A percentile compares a stretch with the other conserved stretches of the same genome.
Conservation (phyloP, 1,140 invertebrate species). For the Sinonovacula constricta region DNA sequence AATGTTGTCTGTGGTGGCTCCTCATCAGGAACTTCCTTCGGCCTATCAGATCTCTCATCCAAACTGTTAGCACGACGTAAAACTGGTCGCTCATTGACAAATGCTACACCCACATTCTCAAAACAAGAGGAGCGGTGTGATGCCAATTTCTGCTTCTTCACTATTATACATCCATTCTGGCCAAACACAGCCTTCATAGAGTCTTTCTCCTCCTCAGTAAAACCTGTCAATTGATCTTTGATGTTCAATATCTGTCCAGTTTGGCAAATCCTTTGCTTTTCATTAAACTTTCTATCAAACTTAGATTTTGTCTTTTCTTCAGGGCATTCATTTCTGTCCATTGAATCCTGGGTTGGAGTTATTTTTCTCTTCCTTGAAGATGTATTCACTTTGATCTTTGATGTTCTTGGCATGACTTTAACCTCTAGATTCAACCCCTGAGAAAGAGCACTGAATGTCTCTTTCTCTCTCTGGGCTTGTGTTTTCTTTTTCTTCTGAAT, state of each 20-base stretch:
- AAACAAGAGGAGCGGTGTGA: background rate
- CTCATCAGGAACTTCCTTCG: background rate
- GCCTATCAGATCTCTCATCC: background rate
- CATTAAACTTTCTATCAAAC: constrained; percentile 11
- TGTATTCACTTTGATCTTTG: background rate
- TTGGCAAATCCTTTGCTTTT: constrained; percentile 14
- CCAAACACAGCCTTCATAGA: constrained; percentile 25
- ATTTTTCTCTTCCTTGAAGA: background rate
- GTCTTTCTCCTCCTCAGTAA: constrained; percentile 24
- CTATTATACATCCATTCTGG: constrained; percentile 37
- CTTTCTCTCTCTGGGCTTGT: background rate
- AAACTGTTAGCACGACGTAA: background rate
- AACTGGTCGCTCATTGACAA: background rate
- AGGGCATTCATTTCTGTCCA: background rate
- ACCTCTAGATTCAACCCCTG: too few species aligned
- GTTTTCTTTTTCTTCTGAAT: background rate
- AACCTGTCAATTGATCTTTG: constrained; percentile 17
- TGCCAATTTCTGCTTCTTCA: constrained; percentile 35
- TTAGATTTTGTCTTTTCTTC: constrained; percentile 4
- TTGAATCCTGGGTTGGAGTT: background rate
- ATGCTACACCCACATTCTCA: background rate
- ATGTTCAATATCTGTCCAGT: constrained; percentile 22
- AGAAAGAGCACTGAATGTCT: too few species aligned
- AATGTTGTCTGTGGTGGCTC: background rate
- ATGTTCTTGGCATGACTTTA: too few species aligned